Evolutionary conservation across 2,797 vertebrate species (phyloP).

Genomic region (Loriculus beryllinus): DNA sequence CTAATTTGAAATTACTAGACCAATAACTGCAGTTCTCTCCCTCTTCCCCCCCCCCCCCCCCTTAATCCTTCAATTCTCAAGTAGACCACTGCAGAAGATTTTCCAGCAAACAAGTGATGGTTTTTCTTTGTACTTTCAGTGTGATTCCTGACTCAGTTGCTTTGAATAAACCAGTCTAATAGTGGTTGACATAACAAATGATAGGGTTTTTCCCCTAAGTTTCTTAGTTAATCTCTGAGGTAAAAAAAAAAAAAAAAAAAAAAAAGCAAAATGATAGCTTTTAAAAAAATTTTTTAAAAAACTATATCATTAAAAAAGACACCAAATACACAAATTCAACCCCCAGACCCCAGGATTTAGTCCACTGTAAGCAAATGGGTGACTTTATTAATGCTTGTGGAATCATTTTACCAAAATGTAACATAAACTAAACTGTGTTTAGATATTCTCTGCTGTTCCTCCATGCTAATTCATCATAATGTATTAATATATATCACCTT

Average conservation of each 20-base stretch:
- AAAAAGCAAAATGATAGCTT: background rate
- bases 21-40: background rate
- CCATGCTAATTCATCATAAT: background rate
- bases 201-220: background rate
- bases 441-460: background rate
- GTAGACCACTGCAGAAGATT: background rate
- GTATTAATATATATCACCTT: slow-evolving; percentile 27
- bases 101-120: background rate
- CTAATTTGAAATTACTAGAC: background rate
- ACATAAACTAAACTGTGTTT: background rate
- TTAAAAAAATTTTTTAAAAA: background rate
- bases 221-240: background rate
- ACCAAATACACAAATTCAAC: background rate
- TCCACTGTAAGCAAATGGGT: background rate
- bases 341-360: background rate
- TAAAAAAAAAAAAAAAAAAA: too few species aligned
- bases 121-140: background rate
- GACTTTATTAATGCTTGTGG: background rate
- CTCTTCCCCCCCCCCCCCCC: background rate
- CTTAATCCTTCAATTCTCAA: background rate
- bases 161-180: background rate
- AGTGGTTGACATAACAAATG: background rate
- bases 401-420: background rate
- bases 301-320: background rate
- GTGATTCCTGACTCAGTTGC: background rate